Conservation (phyloP, 2,113 vertebrate genomes). For the Gopherus flavomarginatus region DNA sequence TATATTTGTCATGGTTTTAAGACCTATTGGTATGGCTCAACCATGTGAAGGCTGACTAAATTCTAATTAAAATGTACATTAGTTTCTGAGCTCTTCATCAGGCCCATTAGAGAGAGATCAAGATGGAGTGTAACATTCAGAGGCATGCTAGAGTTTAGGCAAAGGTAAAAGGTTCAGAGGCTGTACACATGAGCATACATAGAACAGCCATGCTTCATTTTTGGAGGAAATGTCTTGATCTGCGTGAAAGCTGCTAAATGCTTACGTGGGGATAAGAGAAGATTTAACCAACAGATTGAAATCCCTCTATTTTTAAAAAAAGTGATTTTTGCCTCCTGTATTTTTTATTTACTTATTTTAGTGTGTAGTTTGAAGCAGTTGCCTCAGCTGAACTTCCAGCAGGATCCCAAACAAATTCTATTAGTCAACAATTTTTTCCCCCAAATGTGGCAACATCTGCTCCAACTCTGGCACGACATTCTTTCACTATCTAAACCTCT, state of each 20-base stretch:
- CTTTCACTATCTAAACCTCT: background rate
- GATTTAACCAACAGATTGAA: background rate
- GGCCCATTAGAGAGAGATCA: background rate
- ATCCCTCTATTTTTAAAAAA: background rate
- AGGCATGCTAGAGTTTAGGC: background rate
- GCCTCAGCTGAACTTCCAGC: background rate
- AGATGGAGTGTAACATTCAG: background rate
- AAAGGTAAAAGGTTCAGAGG: background rate
- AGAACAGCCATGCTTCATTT: background rate
- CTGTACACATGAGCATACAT: fast-evolving
- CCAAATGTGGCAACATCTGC: no score
- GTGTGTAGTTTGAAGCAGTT: background rate
- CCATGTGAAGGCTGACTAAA: background rate
- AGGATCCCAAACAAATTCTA: background rate
- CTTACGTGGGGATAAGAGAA: background rate
- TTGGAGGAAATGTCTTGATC: background rate
- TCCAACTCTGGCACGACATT: background rate
- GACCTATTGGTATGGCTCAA: background rate
- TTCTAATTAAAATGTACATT: background rate
- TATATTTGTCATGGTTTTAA: constrained; percentile 40
- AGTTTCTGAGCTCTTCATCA: background rate
- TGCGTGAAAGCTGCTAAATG: background rate
- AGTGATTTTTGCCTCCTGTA: background rate
- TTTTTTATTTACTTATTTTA: background rate
- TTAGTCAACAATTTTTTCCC: background rate